Evolutionary conservation across 2,113 vertebrate species (phyloP), one percentile per base, ranked within the genome.

Genomic region (Chloropsis hardwickii): DNA sequence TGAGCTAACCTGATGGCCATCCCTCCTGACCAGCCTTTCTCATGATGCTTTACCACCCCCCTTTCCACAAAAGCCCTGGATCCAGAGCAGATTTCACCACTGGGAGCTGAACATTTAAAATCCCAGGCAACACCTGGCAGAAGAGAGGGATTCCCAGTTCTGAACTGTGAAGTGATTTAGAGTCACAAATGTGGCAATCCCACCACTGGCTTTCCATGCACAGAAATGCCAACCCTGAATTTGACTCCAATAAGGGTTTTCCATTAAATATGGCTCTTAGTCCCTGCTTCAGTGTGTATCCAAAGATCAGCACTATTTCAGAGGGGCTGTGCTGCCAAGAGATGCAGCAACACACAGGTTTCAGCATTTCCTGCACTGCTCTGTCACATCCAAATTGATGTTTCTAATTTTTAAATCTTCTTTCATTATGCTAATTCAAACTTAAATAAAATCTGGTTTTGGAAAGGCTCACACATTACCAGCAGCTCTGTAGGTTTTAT

Each of bases 301-400:
- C 37, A 65, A 80, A 53, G 62, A 19, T 17, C 9, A 67, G 24
- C 58, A 23, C 12, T 29, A 6, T 54, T 79, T 67, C 42, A 54
- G 58, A 80, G n/a, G 66, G 88, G 33, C 33, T 45, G 4, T n/a
- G 23, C 40, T 76, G 33, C 57, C 76, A 67, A 54, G 28, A 66
- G 11, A 54, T 39, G 27, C 1, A 1, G 31, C 2, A 4, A 12
- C 3, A 2, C 3, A 2, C 5, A 47, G 27, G 11, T 69, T 65
- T 50, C 53, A 39, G 35, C 27, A 88, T 86, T 77, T 73, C 50
- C 58, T 64, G 21, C 27, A 6, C 9, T 0, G 0, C 39, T 56
- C 51, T 28, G 19, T 23, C 11, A 31, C 24, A 61, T 50, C 21
- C 22, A n/a, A 50, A 47, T 17, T 5, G 45, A 64, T 23, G 11